Evolutionary conservation across 2,888 invertebrate genomes (phyloP), one percentile per base, ranked within the genome.

Genomic region (Pyrrhia umbra): DNA sequence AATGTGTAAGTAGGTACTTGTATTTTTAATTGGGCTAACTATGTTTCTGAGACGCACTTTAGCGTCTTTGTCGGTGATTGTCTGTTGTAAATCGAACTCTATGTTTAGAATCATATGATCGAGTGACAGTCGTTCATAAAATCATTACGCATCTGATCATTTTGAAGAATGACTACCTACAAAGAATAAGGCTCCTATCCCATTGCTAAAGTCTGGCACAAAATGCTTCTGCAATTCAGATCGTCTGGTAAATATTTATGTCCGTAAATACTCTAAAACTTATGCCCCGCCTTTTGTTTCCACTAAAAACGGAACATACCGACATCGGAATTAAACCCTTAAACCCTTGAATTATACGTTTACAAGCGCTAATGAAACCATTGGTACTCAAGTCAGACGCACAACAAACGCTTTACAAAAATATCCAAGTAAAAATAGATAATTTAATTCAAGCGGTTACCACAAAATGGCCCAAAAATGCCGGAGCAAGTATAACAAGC

Each of bases 381-480:
- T 79, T 80, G 46, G 61, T 55, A 79, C 69, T 61, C 80, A 77
- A 77, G 80, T 83, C 83, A 79, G 79, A 27, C 18, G 20, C 63
- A 27, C 30, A 34, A 18, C 56, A 15, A 50, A 51, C 60, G 67
- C 63, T 67, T 52, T 13, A 54, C 30, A 18, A 60, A 71, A 51
- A 43, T 54, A 73, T 71, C 30, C 71, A 62, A 70, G 77, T 81
- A 80, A 77, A 77, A 80, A 79, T 79, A 51, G 65, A 73, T 74
- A 75, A 77, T 77, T 77, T 69, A 75, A 80, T 79, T 66, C 69
- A 76, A 64, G 64, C 43, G 56, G 60, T 70, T 67, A 70, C 66
- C 76, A 65, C 69, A 69, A 72, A 81, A 80, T 82, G 71, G 43
- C 73, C 59, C 57, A 71, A 80, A 80, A 80, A 80, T 75, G 66